phyloP scores from a whole-genome alignment of 92 coral and sea anemone species.

The Parazoanthus darwini region DNA sequence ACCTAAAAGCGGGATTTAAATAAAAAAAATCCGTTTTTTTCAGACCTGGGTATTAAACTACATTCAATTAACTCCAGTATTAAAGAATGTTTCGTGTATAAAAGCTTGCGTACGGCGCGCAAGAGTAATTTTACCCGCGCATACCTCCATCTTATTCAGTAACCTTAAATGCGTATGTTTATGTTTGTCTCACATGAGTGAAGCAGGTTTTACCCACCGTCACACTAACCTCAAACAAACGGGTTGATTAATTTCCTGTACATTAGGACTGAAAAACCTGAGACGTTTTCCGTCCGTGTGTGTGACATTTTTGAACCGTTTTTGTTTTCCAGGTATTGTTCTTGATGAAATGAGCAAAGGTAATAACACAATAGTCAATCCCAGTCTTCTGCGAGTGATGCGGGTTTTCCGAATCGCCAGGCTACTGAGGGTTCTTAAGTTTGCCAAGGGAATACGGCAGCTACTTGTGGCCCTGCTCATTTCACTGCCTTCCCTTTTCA shows the following conservation, averaged over 20 bases:
- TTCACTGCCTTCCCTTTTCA: constrained; percentile 90
- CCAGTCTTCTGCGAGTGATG: constrained; percentile 86
- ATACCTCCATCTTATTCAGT: too few relatives aligned
- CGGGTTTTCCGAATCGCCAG: constrained; percentile 93
- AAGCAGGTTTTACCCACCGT: neutral
- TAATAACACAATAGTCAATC: constrained; percentile 62
- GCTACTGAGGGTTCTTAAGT: constrained; percentile 85
- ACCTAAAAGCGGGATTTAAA: too few relatives aligned
- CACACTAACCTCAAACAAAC: too few relatives aligned
- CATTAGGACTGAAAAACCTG: neutral
- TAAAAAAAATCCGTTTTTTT: too few relatives aligned
- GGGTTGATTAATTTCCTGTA: neutral
- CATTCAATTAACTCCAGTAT: too few relatives aligned
- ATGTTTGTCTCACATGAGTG: too few relatives aligned
- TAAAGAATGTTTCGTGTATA: too few relatives aligned
- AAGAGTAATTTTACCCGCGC: too few relatives aligned
- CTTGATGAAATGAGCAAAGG: constrained; percentile 73
- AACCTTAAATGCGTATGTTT: too few relatives aligned
- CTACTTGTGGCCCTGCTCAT: constrained; percentile 86
- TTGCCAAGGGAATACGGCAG: constrained; percentile 96
- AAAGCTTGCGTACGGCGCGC: too few relatives aligned
- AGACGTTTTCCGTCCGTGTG: neutral
- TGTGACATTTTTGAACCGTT: neutral
- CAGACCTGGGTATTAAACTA: too few relatives aligned
- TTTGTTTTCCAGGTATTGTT: constrained; percentile 64